Evolutionary conservation across 2,797 vertebrate species (phyloP), one percentile per base, ranked within the genome.

Genomic region (Bovichtus variegatus): DNA sequence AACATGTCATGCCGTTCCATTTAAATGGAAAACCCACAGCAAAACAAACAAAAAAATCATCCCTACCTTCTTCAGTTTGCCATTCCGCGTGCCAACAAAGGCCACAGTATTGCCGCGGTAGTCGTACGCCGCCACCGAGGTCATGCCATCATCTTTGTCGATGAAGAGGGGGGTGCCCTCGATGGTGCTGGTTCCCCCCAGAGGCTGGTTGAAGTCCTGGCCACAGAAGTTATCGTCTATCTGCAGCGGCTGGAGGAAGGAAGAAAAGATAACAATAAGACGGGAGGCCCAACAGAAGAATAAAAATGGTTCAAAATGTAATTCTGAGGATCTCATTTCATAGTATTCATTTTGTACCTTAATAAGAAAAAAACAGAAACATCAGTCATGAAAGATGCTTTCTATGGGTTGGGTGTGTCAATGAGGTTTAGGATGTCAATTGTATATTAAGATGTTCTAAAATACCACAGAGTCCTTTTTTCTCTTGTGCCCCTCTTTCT

Each of bases 171-270:
- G 97, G 0, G 82, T 96, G 21, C 98, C 98, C 91, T 99, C 98
- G 0, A 99, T 99, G 76, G 97, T 98, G 93, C 96, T 96, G 0
- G 97, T 99, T 55, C 98, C 98, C 0, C 98, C 98, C 74, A 99
- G 94, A 0, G 98, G 98, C 93, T 99, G 98, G 93, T 99, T 99
- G 93, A 99, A 99, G 93, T 99, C 98, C 94, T 99, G 98, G 23
- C 98, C 98, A 0, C 98, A 99, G 94, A 99, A 99, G 92, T 99
- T 95, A 66, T 99, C 98, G 0, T 99, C 97, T 0, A 99, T 99
- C 94, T 99, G 98, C 82, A 99, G 89, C 0, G 98, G 98, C 98
- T 99, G 89, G 27, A 62, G 16, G n/a, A 49, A 18, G 23, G 19
- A 59, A 62, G 2, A 21, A 16, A 31, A 70, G 19, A 62, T 1